Evolutionary conservation across 2,797 vertebrate genomes (phyloP), one percentile per base, ranked within the genome.

Genomic region (Natrix natrix): DNA sequence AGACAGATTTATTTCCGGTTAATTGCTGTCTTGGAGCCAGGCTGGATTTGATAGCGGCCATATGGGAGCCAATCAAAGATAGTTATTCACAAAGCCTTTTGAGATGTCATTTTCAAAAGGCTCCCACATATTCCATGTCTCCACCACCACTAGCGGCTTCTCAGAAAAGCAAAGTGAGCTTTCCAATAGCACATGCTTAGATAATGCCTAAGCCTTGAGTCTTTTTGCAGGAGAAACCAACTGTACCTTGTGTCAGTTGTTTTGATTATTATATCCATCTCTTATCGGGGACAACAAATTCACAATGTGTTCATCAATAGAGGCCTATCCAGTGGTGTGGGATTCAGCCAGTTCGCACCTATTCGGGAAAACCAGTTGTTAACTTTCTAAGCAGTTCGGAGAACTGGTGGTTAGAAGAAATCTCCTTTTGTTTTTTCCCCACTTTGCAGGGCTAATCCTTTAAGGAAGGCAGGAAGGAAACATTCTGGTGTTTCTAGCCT

Each of bases 1-100:
- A 95, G 93, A 93, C 55, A 94, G 91, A 95, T 94, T 96, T 96
- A 56, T 88, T 88, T 57, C n/a, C 0, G n/a, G 28, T 88, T 56
- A 88, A 88, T 56, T 57, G 86, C 37, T 95, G 88, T 26, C 78
- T 93, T 92, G 16, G 48, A 57, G 28, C 61, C 94, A 95, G 96
- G 91, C 96, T 91, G 91, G 91, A 56, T 93, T 94, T 56, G 86
- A 87, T 56, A 56, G 86, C 1, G 7, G 86, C 86, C 54, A n/a
- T 56, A 87, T 87, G 86, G 86, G 54, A 87, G 48, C 86, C 86
- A 87, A 16, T 56, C n/a, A 88, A 57, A 22, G n/a, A 8, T 20
- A 32, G 28, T 57, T 57, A 32, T 7, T 55, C 54, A 87, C 16
- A 56, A 55, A 87, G 13, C 86, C 8, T 0, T 87, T 32, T 1